Percentiles rank a stretch among this genome's conserved stretches.
Conservation (phyloP, 64 coral and sea anemone species). For the Stylophora pistillata region DNA sequence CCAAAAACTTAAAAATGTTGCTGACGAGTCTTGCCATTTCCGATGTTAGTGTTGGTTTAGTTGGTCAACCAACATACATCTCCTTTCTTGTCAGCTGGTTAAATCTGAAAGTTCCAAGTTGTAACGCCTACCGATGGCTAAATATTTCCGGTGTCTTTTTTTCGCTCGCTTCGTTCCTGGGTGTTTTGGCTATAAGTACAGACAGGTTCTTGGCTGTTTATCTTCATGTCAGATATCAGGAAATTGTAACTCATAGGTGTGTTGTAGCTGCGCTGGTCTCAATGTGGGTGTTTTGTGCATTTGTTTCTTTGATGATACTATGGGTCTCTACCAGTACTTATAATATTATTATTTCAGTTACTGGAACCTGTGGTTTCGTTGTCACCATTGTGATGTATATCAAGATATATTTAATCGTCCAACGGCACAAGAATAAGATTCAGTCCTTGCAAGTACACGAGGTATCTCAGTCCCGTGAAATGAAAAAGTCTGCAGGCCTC, state of each 20-base stretch:
- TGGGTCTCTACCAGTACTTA: not conserved
- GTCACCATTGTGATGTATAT: not conserved
- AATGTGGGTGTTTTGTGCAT: not conserved
- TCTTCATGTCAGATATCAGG: not conserved
- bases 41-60: constrained; percentile 12
- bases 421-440: not conserved
- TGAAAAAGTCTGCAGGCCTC: not conserved
- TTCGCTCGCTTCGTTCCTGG: not conserved
- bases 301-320: not conserved
- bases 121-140: not conserved
- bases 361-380: not conserved
- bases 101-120: not conserved
- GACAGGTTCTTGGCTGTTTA: not conserved
- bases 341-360: not conserved
- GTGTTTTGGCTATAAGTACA: not conserved
- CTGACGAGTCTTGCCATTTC: not conserved
- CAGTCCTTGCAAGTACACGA: not conserved
- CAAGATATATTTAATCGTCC: not conserved
- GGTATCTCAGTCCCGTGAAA: not conserved
- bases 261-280: not conserved
- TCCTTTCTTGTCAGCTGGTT: not conserved
- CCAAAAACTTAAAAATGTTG: not conserved
- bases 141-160: too few species aligned
- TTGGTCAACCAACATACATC: not conserved
- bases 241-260: too few species aligned